Evolutionary conservation across 2,888 invertebrate genomes (phyloP).

Genomic region (Yponomeuta plumbellus): DNA sequence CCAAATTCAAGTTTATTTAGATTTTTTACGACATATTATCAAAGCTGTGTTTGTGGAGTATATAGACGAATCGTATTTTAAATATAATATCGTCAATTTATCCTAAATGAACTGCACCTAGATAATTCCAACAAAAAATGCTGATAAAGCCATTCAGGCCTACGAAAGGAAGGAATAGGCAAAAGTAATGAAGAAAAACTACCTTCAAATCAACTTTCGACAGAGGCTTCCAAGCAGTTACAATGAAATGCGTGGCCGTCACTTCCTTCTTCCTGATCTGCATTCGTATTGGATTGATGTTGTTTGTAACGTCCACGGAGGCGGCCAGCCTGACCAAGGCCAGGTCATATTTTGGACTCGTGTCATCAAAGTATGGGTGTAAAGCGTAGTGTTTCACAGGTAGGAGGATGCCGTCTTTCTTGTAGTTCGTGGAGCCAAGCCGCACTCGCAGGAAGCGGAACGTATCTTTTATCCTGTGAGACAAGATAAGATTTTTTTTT

Average conservation of each 20-base stretch:
- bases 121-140: too few species aligned
- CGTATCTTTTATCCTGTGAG: constrained; percentile 35
- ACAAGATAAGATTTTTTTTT: not conserved
- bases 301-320: constrained; percentile 35
- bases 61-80: too few species aligned
- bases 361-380: constrained; percentile 54
- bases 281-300: constrained; percentile 37
- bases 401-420: constrained; percentile 44
- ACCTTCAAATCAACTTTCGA: not conserved
- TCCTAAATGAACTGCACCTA: too few species aligned
- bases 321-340: constrained; percentile 46
- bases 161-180: not conserved
- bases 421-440: constrained; percentile 57
- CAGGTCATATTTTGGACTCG: constrained; percentile 47
- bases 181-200: not conserved
- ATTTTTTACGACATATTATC: too few species aligned
- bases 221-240: constrained; percentile 44
- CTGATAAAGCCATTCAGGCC: not conserved
- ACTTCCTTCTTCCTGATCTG: constrained; percentile 31
- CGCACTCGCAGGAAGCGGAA: constrained; percentile 43
- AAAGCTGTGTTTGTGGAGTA: too few species aligned
- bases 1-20: too few species aligned
- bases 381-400: constrained; percentile 50
- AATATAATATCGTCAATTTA: too few species aligned
- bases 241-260: constrained; percentile 48